Evolutionary conservation across 2,113 vertebrate genomes (phyloP).

Genomic region (Cairina moschata): DNA sequence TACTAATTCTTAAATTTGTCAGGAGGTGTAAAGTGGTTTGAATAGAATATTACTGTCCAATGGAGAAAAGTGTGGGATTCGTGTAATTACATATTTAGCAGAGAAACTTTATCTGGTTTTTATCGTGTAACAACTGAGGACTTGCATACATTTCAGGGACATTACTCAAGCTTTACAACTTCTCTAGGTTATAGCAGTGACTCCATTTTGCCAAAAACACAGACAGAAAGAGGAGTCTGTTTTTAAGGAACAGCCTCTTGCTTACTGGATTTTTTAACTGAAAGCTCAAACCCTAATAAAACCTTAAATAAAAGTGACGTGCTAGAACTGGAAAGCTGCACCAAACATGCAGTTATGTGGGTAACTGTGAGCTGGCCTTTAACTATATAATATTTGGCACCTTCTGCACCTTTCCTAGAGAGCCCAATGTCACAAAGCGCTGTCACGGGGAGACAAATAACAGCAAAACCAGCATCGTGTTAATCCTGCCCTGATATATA

Average conservation of each 20-base stretch:
- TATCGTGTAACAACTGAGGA: not conserved
- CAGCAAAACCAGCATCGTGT: not conserved
- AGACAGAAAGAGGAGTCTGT: not conserved
- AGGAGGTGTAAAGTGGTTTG: not conserved
- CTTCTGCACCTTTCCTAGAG: not conserved
- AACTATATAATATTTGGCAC: not conserved
- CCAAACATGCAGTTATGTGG: not conserved
- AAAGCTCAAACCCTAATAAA: not conserved
- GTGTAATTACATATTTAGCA: not conserved
- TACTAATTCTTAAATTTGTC: not conserved
- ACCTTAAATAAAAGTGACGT: not conserved
- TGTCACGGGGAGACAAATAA: not conserved
- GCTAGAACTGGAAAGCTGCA: not conserved
- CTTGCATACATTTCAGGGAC: not conserved
- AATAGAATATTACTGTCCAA: not conserved
- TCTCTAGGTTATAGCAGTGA: not conserved
- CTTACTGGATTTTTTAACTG: not conserved
- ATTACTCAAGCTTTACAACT: not conserved
- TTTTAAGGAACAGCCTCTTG: not conserved
- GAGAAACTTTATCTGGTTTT: not conserved
- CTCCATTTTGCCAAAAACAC: not conserved
- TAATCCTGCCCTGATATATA: fast-evolving
- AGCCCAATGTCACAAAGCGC: not conserved
- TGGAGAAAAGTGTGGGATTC: not conserved
- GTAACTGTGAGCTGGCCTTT: not conserved